Evolutionary conservation across 2,888 invertebrate species (phyloP).

Genomic region (Meandrusa payeni): DNA sequence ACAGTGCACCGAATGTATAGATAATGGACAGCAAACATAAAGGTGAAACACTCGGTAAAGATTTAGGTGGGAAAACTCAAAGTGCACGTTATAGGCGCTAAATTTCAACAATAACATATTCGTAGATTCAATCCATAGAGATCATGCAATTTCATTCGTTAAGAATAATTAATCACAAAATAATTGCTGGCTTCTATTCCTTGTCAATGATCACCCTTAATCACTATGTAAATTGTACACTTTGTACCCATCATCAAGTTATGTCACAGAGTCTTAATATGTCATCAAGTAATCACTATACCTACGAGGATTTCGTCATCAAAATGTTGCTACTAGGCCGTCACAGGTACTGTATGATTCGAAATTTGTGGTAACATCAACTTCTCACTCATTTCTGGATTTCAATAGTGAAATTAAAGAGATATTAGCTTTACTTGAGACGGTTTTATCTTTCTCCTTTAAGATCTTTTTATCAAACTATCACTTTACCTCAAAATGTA

Average conservation of each 20-base stretch:
- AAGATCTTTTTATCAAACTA: conserved; percentile 25
- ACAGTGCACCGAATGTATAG: conserved; percentile 57
- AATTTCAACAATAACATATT: conserved; percentile 24
- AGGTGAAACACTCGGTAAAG: conserved; percentile 37
- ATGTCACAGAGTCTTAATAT: conserved; percentile 31
- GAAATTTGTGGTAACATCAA: conserved; percentile 29
- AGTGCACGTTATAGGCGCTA: conserved; percentile 27
- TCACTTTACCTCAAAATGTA: conserved; percentile 31
- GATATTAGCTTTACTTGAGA: conserved; percentile 7
- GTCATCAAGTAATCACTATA: conserved; percentile 39
- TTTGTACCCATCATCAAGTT: conserved; percentile 22
- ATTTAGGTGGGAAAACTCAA: conserved; percentile 36
- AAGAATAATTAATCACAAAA: conserved; percentile 64
- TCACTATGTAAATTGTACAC: conserved; percentile 25
- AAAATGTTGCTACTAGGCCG: conserved; percentile 54
- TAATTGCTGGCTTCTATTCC: conserved; percentile 56
- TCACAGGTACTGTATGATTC: conserved; percentile 42
- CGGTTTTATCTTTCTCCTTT: conserved; percentile 7
- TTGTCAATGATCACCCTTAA: conserved; percentile 36
- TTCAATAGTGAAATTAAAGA: conserved; percentile 30
- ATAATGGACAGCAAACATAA: conserved; percentile 35
- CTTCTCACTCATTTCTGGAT: conserved; percentile 45
- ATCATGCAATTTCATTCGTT: conserved; percentile 57
- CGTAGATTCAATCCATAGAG: conserved; percentile 59
- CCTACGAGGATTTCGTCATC: conserved; percentile 53